A percentile compares a stretch with the other conserved stretches of the same genome.
These are phyloP conservation scores for Cheilosia grossa DNA, from an alignment of 2,888 invertebrate genomes.

Conservation along the genomic window DNA sequence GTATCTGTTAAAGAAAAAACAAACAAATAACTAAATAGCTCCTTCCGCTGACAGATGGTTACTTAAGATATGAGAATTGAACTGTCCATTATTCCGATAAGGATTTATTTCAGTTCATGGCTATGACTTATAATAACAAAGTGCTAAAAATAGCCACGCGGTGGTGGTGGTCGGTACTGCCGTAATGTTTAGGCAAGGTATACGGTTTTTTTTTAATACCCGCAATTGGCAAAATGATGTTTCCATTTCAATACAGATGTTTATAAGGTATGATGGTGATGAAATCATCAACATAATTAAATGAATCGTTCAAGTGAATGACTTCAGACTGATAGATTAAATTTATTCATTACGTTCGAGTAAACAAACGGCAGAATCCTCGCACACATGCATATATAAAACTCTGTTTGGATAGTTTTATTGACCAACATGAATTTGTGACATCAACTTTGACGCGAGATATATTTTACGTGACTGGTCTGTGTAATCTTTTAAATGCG, in stretches of 20 bases:
- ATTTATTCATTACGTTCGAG: background rate
- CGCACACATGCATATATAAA: background rate
- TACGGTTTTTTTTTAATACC: background rate
- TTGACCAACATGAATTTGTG: background rate
- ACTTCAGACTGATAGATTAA: constrained; percentile 1
- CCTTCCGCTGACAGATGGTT: constrained; percentile 3
- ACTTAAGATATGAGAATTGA: background rate
- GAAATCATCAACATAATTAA: background rate
- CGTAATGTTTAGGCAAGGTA: background rate
- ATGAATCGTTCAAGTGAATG: background rate
- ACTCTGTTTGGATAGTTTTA: background rate
- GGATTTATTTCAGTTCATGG: background rate
- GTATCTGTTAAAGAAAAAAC: background rate
- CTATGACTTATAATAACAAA: background rate
- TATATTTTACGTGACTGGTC: background rate
- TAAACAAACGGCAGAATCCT: background rate
- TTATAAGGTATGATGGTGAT: background rate
- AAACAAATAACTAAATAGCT: background rate
- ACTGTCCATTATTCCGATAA: background rate
- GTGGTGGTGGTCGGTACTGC: background rate
- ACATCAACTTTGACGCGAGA: constrained; percentile 6
- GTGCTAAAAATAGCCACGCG: background rate
- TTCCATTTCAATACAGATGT: background rate
- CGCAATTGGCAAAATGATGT: background rate
- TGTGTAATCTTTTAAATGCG: background rate